Percentiles rank a stretch among this genome's conserved stretches.
phyloP scores from a whole-genome alignment of 2,113 vertebrate genomes.

The Hippocampus zosterae region DNA sequence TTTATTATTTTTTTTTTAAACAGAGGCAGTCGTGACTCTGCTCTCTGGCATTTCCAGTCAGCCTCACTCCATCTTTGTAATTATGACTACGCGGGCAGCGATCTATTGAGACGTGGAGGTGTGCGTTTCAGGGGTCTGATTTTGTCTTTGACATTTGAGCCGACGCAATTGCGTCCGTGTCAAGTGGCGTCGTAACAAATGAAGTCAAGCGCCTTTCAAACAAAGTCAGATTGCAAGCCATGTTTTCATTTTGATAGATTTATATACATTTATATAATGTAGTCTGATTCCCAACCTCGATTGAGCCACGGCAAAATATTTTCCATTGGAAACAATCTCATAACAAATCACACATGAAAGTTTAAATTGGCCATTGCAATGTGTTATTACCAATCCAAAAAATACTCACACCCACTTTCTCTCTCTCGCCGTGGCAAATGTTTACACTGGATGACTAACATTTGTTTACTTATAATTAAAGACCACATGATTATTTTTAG shows the following conservation, averaged over 20 bases:
- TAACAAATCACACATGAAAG: no score
- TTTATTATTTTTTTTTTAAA: neutral
- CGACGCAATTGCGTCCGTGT: neutral
- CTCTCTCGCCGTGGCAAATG: no score
- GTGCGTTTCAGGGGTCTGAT: neutral
- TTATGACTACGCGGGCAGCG: neutral
- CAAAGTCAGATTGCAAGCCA: neutral
- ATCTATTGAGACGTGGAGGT: neutral
- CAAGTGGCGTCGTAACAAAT: neutral
- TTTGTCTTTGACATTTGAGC: constrained; percentile 1
- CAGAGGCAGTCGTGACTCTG: constrained; percentile 1
- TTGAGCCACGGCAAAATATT: neutral
- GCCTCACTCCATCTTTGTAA: neutral
- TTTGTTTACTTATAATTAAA: no score
- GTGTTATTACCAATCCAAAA: no score
- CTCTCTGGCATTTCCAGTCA: constrained; percentile 1
- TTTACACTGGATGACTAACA: no score
- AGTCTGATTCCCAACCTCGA: neutral
- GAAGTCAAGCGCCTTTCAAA: neutral
- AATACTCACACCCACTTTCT: no score
- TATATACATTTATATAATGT: no score
- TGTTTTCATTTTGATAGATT: neutral
- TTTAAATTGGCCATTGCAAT: no score
- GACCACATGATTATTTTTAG: no score
- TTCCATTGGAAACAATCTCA: no score